Percentiles rank a stretch among this genome's conserved stretches.
Evolutionary conservation across 2,888 invertebrate genomes (phyloP).

Genomic region (Cephus pulcher): DNA sequence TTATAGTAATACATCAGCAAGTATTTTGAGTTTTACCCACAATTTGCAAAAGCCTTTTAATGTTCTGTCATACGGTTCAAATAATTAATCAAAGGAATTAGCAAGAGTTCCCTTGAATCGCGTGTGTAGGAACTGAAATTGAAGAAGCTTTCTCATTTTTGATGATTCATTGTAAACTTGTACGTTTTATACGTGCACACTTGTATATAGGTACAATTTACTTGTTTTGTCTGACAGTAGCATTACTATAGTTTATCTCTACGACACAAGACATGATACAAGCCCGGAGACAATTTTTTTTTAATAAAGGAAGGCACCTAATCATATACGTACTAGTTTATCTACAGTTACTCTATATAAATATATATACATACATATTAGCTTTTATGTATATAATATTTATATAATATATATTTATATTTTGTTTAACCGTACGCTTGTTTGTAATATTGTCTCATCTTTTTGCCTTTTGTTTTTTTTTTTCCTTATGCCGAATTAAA

Average conservation of each 20-base stretch:
- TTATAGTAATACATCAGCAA: not conserved
- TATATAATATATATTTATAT: slow-evolving; percentile 31
- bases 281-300: slow-evolving; percentile 32
- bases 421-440: slow-evolving; percentile 19
- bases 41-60: not conserved
- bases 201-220: slow-evolving; percentile 25
- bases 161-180: not conserved
- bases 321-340: slow-evolving; percentile 45
- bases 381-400: slow-evolving; percentile 17
- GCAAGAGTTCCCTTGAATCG: not conserved
- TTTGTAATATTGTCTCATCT: slow-evolving; percentile 50
- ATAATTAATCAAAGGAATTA: not conserved
- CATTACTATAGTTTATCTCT: slow-evolving; percentile 25
- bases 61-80: not conserved
- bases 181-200: not conserved
- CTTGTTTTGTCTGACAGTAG: slow-evolving; percentile 30
- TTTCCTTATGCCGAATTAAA: slow-evolving; percentile 29
- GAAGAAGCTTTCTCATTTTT: slow-evolving; percentile 26
- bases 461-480: slow-evolving; percentile 3
- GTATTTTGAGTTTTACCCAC: not conserved
- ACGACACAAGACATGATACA: slow-evolving; percentile 37
- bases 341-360: slow-evolving; percentile 44
- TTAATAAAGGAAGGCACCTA: slow-evolving; percentile 60
- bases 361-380: slow-evolving; percentile 26
- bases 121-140: slow-evolving; percentile 33